A percentile compares a stretch with the other conserved stretches of the same genome.
These are phyloP conservation scores for Lethenteron camtschaticum DNA, from an alignment of 2,113 vertebrate species.

Conservation along the genomic window DNA sequence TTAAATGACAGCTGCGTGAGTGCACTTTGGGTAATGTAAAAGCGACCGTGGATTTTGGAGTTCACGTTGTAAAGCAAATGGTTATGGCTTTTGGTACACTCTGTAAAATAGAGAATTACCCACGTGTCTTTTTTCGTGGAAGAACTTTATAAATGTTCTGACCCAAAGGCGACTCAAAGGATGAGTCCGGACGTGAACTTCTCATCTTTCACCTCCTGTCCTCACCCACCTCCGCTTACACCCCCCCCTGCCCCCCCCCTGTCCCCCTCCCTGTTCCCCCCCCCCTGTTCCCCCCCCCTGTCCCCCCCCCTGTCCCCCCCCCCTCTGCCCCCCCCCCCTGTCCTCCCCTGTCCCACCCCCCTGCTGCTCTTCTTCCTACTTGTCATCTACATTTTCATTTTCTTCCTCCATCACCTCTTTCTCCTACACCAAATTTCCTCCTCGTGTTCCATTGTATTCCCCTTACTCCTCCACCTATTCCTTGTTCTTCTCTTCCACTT, in stretches of 20 bases:
- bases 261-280: background rate
- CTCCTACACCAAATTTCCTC: background rate
- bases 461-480: background rate
- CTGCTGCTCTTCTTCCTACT: background rate
- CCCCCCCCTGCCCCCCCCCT: background rate
- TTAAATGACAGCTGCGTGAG: too few relatives aligned
- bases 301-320: background rate
- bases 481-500: conserved; percentile 5
- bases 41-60: too few relatives aligned
- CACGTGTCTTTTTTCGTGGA: too few relatives aligned
- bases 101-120: too few relatives aligned
- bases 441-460: background rate
- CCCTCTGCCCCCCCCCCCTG: too few relatives aligned
- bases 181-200: too few relatives aligned
- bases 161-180: too few relatives aligned
- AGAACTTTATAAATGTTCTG: too few relatives aligned
- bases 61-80: too few relatives aligned
- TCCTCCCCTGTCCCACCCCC: background rate
- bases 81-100: too few relatives aligned
- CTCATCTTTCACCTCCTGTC: background rate
- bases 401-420: background rate
- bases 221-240: background rate
- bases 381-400: background rate
- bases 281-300: background rate
- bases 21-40: too few relatives aligned